A percentile compares a stretch with the other conserved stretches of the same genome.
These are phyloP conservation scores for Silurus glanis DNA, from an alignment of 2,113 vertebrate species.

Conservation along the genomic window DNA sequence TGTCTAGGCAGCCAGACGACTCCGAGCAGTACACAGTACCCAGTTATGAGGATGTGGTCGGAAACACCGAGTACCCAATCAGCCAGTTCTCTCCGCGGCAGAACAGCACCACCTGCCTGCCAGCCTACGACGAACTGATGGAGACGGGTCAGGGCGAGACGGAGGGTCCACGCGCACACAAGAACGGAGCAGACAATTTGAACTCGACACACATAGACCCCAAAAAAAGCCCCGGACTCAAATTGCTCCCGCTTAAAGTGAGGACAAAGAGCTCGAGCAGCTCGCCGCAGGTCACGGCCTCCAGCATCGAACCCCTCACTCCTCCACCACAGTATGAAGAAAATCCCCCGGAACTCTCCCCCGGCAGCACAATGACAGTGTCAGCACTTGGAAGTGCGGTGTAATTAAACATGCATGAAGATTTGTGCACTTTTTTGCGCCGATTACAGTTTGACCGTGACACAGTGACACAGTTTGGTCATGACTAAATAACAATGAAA, in stretches of 20 bases:
- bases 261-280: slow-evolving; percentile 78
- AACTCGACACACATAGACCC: background rate
- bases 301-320: slow-evolving; percentile 88
- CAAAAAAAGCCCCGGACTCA: slow-evolving; percentile 67
- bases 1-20: slow-evolving; percentile 61
- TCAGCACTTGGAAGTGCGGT: slow-evolving; percentile 22
- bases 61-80: slow-evolving; percentile 69
- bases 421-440: background rate
- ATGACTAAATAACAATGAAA: background rate
- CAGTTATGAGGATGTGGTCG: slow-evolving; percentile 91
- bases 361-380: slow-evolving; percentile 28
- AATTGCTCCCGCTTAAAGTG: slow-evolving; percentile 51
- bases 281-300: slow-evolving; percentile 56
- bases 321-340: slow-evolving; percentile 92
- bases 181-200: background rate
- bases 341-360: slow-evolving; percentile 62
- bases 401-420: slow-evolving; percentile 4
- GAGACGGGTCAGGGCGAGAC: slow-evolving; percentile 65
- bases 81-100: slow-evolving; percentile 67
- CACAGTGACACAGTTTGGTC: background rate
- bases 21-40: slow-evolving; percentile 76
- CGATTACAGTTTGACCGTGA: background rate
- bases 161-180: slow-evolving; percentile 38
- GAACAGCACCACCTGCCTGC: slow-evolving; percentile 83
- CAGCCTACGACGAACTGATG: slow-evolving; percentile 88